Conservation (phyloP, 1,140 invertebrate species). For the Drosophila ironensis region DNA sequence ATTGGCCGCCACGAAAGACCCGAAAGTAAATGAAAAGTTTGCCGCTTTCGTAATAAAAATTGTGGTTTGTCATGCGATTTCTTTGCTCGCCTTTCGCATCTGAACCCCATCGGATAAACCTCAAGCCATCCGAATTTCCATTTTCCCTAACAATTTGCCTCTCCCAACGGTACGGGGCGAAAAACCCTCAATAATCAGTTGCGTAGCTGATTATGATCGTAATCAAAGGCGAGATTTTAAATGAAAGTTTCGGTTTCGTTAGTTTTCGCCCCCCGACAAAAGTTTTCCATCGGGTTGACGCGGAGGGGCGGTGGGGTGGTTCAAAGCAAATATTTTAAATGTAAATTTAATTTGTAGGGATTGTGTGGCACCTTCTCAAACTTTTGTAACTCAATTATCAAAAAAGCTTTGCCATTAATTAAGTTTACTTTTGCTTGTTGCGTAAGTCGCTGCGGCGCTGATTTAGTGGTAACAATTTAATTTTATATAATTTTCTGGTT, state of each 20-base stretch:
- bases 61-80: slow-evolving; percentile 74
- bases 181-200: slow-evolving; percentile 17
- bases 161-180: too few species aligned
- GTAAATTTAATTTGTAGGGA: background rate
- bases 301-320: too few species aligned
- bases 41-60: slow-evolving; percentile 67
- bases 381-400: slow-evolving; percentile 6
- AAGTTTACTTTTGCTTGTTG: background rate
- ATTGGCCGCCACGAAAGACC: slow-evolving; percentile 13
- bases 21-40: slow-evolving; percentile 65
- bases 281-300: background rate
- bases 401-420: background rate
- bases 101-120: background rate
- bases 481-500: background rate
- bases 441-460: too few species aligned
- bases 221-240: slow-evolving; percentile 31
- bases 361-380: background rate
- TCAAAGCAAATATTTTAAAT: slow-evolving; percentile 9
- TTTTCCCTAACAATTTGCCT: background rate
- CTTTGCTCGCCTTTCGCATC: background rate
- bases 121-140: slow-evolving; percentile 3
- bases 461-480: too few species aligned
- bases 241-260: slow-evolving; percentile 14
- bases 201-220: slow-evolving; percentile 18
- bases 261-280: background rate